phyloP scores from a whole-genome alignment of 1,140 invertebrate genomes.

The Thrips palmi region DNA sequence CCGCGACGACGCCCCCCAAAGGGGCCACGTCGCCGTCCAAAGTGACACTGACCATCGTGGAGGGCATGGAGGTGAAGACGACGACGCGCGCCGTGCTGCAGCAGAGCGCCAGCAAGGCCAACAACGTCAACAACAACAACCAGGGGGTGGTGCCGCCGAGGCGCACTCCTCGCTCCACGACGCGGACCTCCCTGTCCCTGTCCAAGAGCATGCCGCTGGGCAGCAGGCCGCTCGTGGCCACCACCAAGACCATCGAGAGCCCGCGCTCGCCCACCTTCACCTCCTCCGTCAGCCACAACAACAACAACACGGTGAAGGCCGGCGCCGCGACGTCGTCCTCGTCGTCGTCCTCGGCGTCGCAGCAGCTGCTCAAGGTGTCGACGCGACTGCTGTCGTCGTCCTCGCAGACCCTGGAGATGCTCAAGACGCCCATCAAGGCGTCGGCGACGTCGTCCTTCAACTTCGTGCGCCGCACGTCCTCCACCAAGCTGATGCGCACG shows the following conservation, averaged over 20 bases:
- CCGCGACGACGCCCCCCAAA: slow-evolving; percentile 17
- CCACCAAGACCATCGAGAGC: slow-evolving; percentile 12
- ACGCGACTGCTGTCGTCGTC: slow-evolving; percentile 15
- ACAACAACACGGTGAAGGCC: too few relatives aligned
- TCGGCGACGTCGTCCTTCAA: slow-evolving; percentile 53
- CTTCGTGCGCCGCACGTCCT: slow-evolving; percentile 38
- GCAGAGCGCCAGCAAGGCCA: slow-evolving; percentile 9
- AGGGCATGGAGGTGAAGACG: slow-evolving; percentile 12
- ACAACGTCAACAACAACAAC: neutral
- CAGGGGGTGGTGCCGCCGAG: slow-evolving; percentile 1
- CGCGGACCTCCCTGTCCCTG: slow-evolving; percentile 10
- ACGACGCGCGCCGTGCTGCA: slow-evolving; percentile 15
- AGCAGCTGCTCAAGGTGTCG: slow-evolving; percentile 13
- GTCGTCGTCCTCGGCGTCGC: slow-evolving; percentile 6
- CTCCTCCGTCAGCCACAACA: too few relatives aligned
- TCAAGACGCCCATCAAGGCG: too few relatives aligned
- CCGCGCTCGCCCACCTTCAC: too few relatives aligned
- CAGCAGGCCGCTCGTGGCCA: slow-evolving; percentile 8
- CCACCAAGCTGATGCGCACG: slow-evolving; percentile 19
- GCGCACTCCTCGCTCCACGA: slow-evolving; percentile 9
- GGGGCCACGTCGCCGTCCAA: slow-evolving; percentile 17
- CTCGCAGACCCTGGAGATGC: slow-evolving; percentile 15
- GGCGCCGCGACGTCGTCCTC: too few relatives aligned
- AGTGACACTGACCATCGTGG: slow-evolving; percentile 16
- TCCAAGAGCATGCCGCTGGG: slow-evolving; percentile 10